A percentile compares a stretch with the other conserved stretches of the same genome.
phyloP scores from a whole-genome alignment of 2,113 vertebrate genomes.

The Aplodontia rufa region DNA sequence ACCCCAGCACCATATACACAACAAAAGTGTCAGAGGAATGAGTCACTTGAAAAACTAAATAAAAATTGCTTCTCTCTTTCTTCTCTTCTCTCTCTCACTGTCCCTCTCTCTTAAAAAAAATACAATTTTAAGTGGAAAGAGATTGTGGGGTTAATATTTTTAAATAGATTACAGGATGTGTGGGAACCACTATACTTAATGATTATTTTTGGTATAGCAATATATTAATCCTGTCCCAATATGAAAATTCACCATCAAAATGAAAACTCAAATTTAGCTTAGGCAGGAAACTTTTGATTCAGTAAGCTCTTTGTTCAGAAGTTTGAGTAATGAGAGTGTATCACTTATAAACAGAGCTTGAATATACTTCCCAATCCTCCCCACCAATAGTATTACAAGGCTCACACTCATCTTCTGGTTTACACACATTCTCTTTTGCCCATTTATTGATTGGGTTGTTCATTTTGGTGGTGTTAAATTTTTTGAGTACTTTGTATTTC shows the following conservation, averaged over 20 bases:
- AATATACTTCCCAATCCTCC: rapidly evolving
- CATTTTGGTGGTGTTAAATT: too few species aligned
- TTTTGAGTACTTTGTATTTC: too few species aligned
- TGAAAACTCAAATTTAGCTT: constrained; percentile 60
- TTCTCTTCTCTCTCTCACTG: too few species aligned
- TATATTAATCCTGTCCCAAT: constrained; percentile 56
- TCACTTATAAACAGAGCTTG: neutral
- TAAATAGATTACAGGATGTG: constrained; percentile 51
- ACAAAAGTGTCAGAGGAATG: too few species aligned
- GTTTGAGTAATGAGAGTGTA: rapidly evolving
- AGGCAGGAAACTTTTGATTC: neutral
- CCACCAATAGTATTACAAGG: rapidly evolving
- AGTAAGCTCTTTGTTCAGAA: neutral
- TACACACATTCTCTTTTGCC: neutral
- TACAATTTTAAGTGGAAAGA: constrained; percentile 49
- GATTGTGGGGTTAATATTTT: constrained; percentile 51
- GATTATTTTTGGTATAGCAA: constrained; percentile 71
- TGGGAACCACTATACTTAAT: constrained; percentile 56
- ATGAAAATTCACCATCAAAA: constrained; percentile 68
- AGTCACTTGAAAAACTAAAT: too few species aligned
- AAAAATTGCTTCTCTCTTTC: too few species aligned
- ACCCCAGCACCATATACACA: too few species aligned
- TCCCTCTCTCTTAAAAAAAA: too few species aligned
- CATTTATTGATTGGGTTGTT: too few species aligned
- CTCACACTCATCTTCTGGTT: rapidly evolving